These are phyloP conservation scores for Eidolon dupreanum DNA, from an alignment of 2,797 vertebrate species.

Conservation along the genomic window DNA sequence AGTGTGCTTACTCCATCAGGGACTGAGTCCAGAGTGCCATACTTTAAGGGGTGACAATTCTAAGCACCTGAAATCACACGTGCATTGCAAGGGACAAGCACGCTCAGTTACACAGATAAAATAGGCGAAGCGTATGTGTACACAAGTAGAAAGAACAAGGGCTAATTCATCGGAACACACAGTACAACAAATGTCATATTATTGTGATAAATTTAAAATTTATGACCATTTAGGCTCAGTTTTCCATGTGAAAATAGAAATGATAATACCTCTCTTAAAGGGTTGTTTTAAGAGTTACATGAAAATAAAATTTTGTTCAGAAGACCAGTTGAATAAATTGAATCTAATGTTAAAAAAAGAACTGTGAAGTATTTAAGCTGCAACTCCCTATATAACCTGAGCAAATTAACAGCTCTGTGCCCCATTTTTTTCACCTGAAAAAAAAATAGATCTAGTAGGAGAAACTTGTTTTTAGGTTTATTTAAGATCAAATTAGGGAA, in stretches of 20 bases:
- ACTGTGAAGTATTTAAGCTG: background rate
- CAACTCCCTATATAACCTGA: background rate
- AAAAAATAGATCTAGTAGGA: background rate
- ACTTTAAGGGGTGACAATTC: background rate
- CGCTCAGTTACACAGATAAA: background rate
- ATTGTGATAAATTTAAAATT: background rate
- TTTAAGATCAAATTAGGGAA: background rate
- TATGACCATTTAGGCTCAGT: background rate
- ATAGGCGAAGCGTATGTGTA: background rate
- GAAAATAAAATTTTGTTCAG: background rate
- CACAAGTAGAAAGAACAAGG: background rate
- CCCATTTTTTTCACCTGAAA: background rate
- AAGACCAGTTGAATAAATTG: background rate
- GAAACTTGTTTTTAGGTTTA: background rate
- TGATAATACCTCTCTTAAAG: background rate
- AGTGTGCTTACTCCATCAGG: background rate
- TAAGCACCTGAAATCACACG: fast-evolving
- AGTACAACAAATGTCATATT: background rate
- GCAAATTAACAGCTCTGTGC: background rate
- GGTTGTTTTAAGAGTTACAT: background rate
- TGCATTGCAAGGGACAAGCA: background rate
- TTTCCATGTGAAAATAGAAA: background rate
- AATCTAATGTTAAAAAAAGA: background rate
- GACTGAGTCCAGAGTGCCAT: background rate
- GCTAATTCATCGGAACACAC: background rate